Evolutionary conservation across 2,113 vertebrate genomes (phyloP).

Genomic region (Girardinichthys multiradiatus): DNA sequence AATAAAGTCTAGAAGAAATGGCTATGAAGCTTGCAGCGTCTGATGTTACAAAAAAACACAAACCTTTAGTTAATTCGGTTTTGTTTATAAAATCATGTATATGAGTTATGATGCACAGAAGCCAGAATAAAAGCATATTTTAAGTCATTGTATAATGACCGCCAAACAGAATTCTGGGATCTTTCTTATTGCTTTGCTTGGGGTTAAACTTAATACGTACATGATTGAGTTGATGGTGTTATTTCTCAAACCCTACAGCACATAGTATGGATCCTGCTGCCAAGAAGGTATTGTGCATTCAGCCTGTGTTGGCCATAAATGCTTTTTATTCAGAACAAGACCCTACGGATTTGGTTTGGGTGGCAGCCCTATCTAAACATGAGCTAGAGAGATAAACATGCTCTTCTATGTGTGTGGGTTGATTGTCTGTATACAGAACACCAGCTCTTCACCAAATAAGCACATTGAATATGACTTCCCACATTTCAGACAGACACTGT

Average conservation of each 20-base stretch:
- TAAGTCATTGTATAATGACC: neutral
- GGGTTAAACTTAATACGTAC: constrained; percentile 14
- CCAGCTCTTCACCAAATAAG: constrained; percentile 37
- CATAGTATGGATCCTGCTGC: constrained; percentile 6
- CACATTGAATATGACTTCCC: constrained; percentile 35
- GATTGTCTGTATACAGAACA: constrained; percentile 46
- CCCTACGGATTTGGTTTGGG: constrained; percentile 48
- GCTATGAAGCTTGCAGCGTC: neutral
- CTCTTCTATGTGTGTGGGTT: constrained; percentile 16
- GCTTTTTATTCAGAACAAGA: constrained; percentile 60
- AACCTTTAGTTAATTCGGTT: neutral
- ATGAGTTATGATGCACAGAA: neutral
- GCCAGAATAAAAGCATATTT: constrained; percentile 1
- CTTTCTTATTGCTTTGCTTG: constrained; percentile 10
- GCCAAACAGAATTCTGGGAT: constrained; percentile 8
- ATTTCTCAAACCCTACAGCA: constrained; percentile 34
- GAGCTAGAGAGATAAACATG: constrained; percentile 41
- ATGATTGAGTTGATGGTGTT: constrained; percentile 37
- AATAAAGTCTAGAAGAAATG: neutral
- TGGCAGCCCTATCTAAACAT: constrained; percentile 48
- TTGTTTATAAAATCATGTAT: neutral
- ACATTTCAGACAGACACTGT: constrained; percentile 20
- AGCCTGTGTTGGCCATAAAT: constrained; percentile 34
- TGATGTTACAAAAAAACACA: neutral
- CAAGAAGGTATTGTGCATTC: constrained; percentile 53